Conservation (phyloP, 92 coral and sea anemone genomes). For the Porites evermanni region DNA sequence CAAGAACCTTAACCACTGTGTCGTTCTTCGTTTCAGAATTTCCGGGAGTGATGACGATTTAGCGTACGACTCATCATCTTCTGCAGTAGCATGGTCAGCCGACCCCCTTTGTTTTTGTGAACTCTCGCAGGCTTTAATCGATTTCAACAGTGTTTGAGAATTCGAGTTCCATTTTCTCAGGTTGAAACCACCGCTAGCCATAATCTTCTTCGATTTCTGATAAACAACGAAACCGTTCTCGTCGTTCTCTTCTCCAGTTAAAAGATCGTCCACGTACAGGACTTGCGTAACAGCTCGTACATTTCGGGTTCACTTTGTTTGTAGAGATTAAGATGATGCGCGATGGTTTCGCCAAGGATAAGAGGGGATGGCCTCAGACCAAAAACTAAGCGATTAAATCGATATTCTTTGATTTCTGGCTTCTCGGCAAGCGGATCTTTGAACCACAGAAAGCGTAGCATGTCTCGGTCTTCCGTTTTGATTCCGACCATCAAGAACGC, state of each 20-base stretch:
- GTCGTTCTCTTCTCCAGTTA: conserved; percentile 30
- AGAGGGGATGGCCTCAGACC: not conserved
- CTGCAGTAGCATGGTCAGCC: not conserved
- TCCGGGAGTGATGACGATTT: conserved; percentile 29
- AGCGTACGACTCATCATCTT: conserved; percentile 52
- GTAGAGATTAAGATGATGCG: not conserved
- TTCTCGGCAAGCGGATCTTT: not conserved
- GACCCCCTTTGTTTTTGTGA: not conserved
- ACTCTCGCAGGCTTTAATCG: conserved; percentile 1
- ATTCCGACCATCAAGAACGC: conserved; percentile 38
- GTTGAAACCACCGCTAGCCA: conserved; percentile 15
- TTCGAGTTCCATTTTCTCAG: conserved; percentile 14
- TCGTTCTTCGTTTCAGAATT: conserved; percentile 29
- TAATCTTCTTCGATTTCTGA: conserved; percentile 35
- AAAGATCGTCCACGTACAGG: conserved; percentile 24
- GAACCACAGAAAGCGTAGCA: conserved; percentile 27
- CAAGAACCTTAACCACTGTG: conserved; percentile 53
- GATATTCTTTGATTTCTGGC: not conserved
- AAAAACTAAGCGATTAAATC: not conserved
- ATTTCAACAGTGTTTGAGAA: not conserved
- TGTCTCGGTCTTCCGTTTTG: conserved; percentile 25
- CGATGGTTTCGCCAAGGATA: not conserved
- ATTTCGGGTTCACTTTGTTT: too few relatives aligned
- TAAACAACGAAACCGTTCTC: conserved; percentile 25
- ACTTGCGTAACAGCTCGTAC: not conserved